Conservation (phyloP, 2,797 vertebrate species). For the Argentina silus region DNA sequence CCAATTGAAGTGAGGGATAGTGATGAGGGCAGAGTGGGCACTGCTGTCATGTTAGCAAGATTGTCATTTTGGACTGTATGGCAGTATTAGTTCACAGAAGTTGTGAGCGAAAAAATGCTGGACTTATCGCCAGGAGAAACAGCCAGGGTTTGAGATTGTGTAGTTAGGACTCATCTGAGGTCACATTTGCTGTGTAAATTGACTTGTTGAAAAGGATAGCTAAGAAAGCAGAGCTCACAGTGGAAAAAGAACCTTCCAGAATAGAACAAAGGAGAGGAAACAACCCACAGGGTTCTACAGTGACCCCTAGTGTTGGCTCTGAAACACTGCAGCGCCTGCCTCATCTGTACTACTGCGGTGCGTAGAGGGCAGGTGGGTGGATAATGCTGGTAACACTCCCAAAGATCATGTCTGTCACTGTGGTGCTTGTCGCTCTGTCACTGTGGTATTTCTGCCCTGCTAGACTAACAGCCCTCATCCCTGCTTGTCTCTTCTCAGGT, state of each 20-base stretch:
- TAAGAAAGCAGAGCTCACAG: slow-evolving; percentile 40
- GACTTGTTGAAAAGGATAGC: slow-evolving; percentile 20
- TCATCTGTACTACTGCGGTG: slow-evolving; percentile 20
- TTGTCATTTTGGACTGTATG: background rate
- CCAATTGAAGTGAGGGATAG: slow-evolving; percentile 23
- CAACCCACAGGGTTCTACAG: slow-evolving; percentile 58
- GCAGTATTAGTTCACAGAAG: slow-evolving; percentile 26
- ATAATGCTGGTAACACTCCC: slow-evolving; percentile 18
- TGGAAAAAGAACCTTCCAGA: slow-evolving; percentile 68
- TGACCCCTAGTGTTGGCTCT: slow-evolving; percentile 76
- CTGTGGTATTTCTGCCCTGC: slow-evolving; percentile 7
- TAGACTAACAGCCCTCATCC: slow-evolving; percentile 2
- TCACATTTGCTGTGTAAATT: slow-evolving; percentile 27
- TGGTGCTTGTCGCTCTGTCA: background rate
- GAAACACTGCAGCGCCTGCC: slow-evolving; percentile 40
- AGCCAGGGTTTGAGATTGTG: slow-evolving; percentile 34
- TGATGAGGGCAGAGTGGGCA: slow-evolving; percentile 15
- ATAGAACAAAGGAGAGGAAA: slow-evolving; percentile 51
- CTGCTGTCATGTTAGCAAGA: slow-evolving; percentile 1
- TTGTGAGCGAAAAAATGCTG: slow-evolving; percentile 16
- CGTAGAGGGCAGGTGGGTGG: slow-evolving; percentile 24
- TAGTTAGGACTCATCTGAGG: slow-evolving; percentile 12
- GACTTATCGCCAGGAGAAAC: background rate
- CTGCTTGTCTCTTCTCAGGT: slow-evolving; percentile 56
- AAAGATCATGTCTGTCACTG: background rate